Conservation (phyloP, 2,888 invertebrate species). For the Deilephila elpenor region DNA sequence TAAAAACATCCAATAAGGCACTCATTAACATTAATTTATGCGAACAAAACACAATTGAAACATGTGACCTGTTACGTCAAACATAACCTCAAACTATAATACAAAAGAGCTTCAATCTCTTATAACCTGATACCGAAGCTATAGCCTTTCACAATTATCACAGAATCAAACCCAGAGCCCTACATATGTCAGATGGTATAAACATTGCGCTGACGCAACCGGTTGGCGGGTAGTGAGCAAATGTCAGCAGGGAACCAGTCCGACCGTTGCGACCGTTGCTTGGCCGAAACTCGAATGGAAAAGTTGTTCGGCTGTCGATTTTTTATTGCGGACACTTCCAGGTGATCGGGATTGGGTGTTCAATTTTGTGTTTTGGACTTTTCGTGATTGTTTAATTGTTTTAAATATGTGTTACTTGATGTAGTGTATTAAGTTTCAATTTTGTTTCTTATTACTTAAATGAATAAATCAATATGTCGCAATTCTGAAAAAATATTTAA, state of each 20-base stretch:
- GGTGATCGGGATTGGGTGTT: neutral
- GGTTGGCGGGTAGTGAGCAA: constrained; percentile 33
- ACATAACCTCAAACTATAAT: neutral
- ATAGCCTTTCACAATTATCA: constrained; percentile 25
- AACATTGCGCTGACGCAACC: constrained; percentile 36
- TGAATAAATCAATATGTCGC: no score
- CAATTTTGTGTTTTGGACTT: neutral
- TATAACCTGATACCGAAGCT: neutral
- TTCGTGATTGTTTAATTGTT: neutral
- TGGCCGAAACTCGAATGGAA: constrained; percentile 20
- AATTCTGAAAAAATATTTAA: no score
- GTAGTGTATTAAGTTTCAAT: no score
- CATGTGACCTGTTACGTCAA: neutral
- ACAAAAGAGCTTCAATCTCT: neutral
- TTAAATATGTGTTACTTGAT: no score
- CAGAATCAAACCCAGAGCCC: constrained; percentile 32
- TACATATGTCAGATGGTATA: constrained; percentile 32
- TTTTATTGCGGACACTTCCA: constrained; percentile 14
- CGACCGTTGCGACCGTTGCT: constrained; percentile 17
- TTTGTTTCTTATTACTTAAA: no score
- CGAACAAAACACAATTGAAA: no score
- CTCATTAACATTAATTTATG: no score
- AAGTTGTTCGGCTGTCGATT: constrained; percentile 9
- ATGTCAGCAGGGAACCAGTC: constrained; percentile 33
- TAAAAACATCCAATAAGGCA: neutral